These are phyloP conservation scores for Ichneumon xanthorius DNA, from an alignment of 2,888 invertebrate genomes.

Conservation along the genomic window DNA sequence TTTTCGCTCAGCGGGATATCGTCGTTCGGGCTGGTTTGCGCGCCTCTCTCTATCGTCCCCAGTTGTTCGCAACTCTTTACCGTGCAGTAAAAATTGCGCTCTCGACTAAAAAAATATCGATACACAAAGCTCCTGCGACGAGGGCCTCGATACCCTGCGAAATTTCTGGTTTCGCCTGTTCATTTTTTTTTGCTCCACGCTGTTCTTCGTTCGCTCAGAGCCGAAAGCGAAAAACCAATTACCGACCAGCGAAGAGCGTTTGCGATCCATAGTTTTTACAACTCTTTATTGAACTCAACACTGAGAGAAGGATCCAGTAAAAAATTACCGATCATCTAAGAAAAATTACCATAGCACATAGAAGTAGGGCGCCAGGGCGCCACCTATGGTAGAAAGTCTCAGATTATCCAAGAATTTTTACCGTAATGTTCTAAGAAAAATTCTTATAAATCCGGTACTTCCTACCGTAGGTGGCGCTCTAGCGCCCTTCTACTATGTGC, in stretches of 20 bases:
- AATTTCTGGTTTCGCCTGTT: neutral
- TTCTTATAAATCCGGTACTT: too few species aligned
- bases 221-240: constrained; percentile 18
- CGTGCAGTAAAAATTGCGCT: constrained; percentile 15
- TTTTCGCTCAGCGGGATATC: constrained; percentile 48
- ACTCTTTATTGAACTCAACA: neutral
- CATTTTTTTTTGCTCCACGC: neutral
- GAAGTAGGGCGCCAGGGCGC: too few species aligned
- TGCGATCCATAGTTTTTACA: neutral
- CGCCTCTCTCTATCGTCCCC: neutral
- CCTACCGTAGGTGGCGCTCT: too few species aligned
- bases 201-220: neutral
- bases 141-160: constrained; percentile 3
- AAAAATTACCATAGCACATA: too few species aligned
- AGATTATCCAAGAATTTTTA: too few species aligned
- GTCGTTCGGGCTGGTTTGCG: neutral
- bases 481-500: too few species aligned
- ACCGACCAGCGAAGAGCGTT: neutral
- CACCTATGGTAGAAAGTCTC: too few species aligned
- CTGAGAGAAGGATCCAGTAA: too few species aligned
- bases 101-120: constrained; percentile 24
- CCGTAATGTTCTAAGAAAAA: too few species aligned
- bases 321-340: too few species aligned
- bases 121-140: constrained; percentile 1
- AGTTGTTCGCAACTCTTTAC: constrained; percentile 7